Percentiles rank a stretch among this genome's conserved stretches.
These are phyloP conservation scores for Hymenochirus boettgeri DNA, from an alignment of 2,113 vertebrate species.

Conservation along the genomic window DNA sequence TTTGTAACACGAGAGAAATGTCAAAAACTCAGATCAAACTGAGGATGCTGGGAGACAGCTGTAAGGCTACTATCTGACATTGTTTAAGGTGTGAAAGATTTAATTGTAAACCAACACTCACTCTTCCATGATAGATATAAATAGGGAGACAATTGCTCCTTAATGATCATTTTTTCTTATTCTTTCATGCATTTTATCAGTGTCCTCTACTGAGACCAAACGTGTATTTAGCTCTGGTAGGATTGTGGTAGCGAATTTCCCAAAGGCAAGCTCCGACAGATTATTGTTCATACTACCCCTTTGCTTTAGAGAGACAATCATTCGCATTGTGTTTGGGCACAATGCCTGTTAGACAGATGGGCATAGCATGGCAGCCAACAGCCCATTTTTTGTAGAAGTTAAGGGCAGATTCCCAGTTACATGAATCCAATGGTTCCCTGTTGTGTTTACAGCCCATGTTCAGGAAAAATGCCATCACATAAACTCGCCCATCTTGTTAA, in stretches of 20 bases:
- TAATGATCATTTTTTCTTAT: slow-evolving; percentile 2
- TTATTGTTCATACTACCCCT: slow-evolving; percentile 18
- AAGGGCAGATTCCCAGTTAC: slow-evolving; percentile 43
- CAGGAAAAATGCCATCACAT: slow-evolving; percentile 42
- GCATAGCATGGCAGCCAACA: slow-evolving; percentile 34
- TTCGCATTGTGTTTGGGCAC: slow-evolving; percentile 31
- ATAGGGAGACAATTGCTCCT: neutral
- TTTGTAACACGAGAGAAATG: too few relatives aligned
- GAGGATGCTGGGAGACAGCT: too few relatives aligned
- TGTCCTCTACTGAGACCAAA: neutral
- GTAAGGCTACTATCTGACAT: too few relatives aligned
- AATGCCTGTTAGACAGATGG: slow-evolving; percentile 41
- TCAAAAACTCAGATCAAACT: too few relatives aligned
- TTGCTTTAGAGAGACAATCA: slow-evolving; percentile 20
- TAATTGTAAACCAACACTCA: neutral
- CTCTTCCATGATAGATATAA: neutral
- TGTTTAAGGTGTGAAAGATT: too few relatives aligned
- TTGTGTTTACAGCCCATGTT: slow-evolving; percentile 43
- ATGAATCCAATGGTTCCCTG: slow-evolving; percentile 39
- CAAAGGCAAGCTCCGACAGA: slow-evolving; percentile 15
- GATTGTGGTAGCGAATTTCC: slow-evolving; percentile 4
- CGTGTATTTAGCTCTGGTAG: neutral
- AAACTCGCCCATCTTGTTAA: slow-evolving; percentile 39
- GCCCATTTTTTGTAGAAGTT: slow-evolving; percentile 41
- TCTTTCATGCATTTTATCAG: slow-evolving; percentile 4